These are phyloP conservation scores for Craterocephalus amniculus DNA, from an alignment of 2,797 vertebrate genomes.

Conservation along the genomic window DNA sequence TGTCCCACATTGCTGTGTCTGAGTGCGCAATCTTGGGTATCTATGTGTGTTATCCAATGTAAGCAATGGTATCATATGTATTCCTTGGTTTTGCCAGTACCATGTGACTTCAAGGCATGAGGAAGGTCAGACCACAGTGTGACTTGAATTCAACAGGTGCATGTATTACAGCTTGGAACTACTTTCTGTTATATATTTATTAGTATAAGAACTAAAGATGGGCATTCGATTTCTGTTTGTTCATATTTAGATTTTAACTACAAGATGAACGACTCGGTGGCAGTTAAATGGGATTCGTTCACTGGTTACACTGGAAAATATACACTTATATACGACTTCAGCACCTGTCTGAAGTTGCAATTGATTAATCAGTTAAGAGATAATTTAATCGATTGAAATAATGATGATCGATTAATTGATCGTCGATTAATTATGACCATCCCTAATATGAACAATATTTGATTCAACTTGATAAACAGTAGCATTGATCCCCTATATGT, in stretches of 20 bases:
- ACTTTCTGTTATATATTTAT: neutral
- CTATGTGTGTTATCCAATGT: constrained; percentile 26
- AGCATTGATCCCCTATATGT: neutral
- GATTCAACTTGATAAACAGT: neutral
- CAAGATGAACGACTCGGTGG: too few relatives aligned
- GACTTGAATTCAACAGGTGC: constrained; percentile 45
- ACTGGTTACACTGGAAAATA: too few relatives aligned
- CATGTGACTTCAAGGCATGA: constrained; percentile 40
- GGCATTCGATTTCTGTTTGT: too few relatives aligned
- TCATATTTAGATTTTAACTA: too few relatives aligned
- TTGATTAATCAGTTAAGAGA: too few relatives aligned
- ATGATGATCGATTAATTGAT: too few relatives aligned
- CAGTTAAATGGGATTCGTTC: too few relatives aligned
- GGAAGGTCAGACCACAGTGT: neutral
- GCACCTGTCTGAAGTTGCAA: too few relatives aligned
- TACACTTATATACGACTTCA: too few relatives aligned
- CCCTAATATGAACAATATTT: too few relatives aligned
- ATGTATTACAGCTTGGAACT: neutral
- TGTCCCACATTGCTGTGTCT: constrained; percentile 5
- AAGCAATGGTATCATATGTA: constrained; percentile 50
- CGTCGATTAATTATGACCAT: too few relatives aligned
- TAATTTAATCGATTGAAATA: too few relatives aligned
- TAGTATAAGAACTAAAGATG: neutral
- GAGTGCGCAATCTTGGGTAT: constrained; percentile 15
- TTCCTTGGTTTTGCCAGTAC: constrained; percentile 38